Percentiles rank a stretch among this genome's conserved stretches.
phyloP scores from a whole-genome alignment of 2,113 vertebrate genomes.

The Ivindomyrus marchei region DNA sequence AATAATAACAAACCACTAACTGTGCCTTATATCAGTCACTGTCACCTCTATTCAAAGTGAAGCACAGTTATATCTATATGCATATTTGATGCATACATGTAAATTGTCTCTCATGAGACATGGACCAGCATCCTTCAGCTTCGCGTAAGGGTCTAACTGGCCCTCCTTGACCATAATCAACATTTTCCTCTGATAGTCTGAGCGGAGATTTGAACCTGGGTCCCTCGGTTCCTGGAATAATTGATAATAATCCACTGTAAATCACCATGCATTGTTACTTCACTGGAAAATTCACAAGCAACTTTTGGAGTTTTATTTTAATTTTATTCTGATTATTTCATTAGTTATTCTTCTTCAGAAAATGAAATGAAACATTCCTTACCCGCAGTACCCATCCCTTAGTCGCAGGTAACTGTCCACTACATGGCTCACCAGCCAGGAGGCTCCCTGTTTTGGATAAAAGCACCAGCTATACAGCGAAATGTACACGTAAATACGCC shows the following conservation, averaged over 20 bases:
- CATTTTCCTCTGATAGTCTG: neutral
- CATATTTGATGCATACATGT: neutral
- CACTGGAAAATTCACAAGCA: neutral
- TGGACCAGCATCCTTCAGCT: neutral
- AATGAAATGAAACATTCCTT: neutral
- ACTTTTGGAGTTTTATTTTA: neutral
- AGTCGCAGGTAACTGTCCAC: neutral
- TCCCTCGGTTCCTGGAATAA: neutral
- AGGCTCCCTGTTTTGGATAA: neutral
- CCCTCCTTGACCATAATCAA: neutral
- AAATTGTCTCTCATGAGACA: neutral
- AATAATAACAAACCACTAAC: neutral
- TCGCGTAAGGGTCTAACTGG: neutral
- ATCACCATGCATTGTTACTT: neutral
- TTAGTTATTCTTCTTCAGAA: neutral
- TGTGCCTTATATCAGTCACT: neutral
- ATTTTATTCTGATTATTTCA: neutral
- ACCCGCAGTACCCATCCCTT: neutral
- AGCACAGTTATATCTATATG: neutral
- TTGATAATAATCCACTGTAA: neutral
- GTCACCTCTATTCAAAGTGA: neutral
- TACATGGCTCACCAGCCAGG: neutral
- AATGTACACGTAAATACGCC: neutral
- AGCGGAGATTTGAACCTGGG: neutral
- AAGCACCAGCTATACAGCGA: neutral